Percentiles rank a stretch among this genome's conserved stretches.
These are phyloP conservation scores for Antheraea assamensis DNA, from an alignment of 2,888 invertebrate species.

Conservation along the genomic window DNA sequence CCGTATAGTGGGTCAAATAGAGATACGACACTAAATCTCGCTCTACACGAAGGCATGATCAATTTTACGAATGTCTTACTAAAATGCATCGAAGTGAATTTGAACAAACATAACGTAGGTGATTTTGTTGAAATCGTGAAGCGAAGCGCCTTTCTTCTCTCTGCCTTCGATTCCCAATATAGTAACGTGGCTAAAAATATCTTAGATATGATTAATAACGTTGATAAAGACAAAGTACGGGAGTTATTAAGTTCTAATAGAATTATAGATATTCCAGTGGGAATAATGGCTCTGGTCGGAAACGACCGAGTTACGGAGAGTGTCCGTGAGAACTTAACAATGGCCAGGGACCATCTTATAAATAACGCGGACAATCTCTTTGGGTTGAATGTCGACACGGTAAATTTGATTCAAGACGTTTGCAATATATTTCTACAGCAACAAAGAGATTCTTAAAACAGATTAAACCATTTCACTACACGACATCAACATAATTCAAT, in stretches of 20 bases:
- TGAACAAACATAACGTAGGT: conserved; percentile 18
- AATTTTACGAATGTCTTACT: conserved; percentile 19
- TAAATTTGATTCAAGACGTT: conserved; percentile 8
- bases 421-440: conserved; percentile 7
- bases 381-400: conserved; percentile 11
- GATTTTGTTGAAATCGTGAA: conserved; percentile 13
- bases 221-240: conserved; percentile 9
- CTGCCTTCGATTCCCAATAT: conserved; percentile 4
- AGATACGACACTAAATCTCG: conserved; percentile 2
- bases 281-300: conserved; percentile 1
- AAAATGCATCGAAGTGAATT: conserved; percentile 17
- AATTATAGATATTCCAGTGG: conserved; percentile 10
- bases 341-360: background rate
- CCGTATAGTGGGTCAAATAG: background rate
- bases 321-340: conserved; percentile 7
- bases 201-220: background rate
- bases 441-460: background rate
- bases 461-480: background rate
- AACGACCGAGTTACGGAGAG: conserved; percentile 5
- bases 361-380: background rate
- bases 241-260: conserved; percentile 5
- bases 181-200: background rate
- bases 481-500: no score
- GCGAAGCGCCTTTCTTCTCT: background rate
- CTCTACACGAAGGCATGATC: conserved; percentile 19